A percentile compares a stretch with the other conserved stretches of the same genome.
Evolutionary conservation across 2,888 invertebrate species (phyloP).

Genomic region (Rhagonycha lutea): DNA sequence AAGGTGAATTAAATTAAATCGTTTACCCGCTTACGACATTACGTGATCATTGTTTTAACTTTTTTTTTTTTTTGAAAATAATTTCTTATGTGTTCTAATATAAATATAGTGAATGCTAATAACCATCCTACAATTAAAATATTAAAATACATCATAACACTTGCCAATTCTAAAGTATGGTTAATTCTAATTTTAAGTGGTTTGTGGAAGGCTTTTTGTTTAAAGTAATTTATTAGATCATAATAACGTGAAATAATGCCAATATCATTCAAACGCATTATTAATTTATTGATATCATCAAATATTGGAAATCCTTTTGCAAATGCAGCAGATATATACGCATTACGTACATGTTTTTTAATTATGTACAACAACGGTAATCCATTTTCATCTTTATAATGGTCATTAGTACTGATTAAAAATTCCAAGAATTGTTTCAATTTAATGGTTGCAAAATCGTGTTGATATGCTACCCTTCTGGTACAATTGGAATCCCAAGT

Average conservation of each 20-base stretch:
- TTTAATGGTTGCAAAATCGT: slow-evolving; percentile 11
- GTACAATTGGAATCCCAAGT: background rate
- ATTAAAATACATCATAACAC: background rate
- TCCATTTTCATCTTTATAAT: slow-evolving; percentile 4
- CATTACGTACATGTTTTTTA: background rate
- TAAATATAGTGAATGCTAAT: background rate
- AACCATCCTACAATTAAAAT: background rate
- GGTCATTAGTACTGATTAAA: background rate
- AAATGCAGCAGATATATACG: slow-evolving; percentile 10
- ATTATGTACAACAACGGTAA: slow-evolving; percentile 8
- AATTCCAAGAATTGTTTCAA: slow-evolving; percentile 4
- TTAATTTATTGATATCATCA: slow-evolving; percentile 5
- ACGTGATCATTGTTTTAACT: background rate
- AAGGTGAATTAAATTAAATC: too few species aligned
- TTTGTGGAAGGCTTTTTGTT: background rate
- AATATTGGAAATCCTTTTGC: slow-evolving; percentile 17
- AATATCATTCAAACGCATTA: background rate
- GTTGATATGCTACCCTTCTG: background rate
- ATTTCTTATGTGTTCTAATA: background rate
- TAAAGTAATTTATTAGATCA: background rate
- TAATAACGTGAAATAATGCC: slow-evolving; percentile 5
- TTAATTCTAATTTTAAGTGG: background rate
- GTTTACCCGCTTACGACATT: too few species aligned
- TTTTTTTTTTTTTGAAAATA: background rate
- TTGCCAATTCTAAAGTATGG: background rate